Evolutionary conservation across 2,113 vertebrate genomes (phyloP), one percentile per base, ranked within the genome.

Genomic region (Macquaria ambigua): DNA sequence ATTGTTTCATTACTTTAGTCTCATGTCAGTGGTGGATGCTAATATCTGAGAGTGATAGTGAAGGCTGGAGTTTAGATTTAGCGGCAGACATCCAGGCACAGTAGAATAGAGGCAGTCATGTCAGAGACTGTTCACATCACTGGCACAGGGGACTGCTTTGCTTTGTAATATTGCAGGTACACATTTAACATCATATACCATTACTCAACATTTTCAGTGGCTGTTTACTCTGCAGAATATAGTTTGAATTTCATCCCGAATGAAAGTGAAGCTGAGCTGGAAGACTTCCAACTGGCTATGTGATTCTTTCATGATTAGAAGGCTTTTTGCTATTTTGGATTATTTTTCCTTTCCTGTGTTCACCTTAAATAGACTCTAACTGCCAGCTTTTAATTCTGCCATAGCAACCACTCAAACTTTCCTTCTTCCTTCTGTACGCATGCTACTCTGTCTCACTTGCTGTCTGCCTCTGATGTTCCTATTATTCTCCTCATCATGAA

Each of bases 1-100:
- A 91, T 92, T 89, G 89, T 93, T 92, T 91, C 83, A 88, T 90
- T 87, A 89, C 84, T 81, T 71, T 63, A 71, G 62, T 84, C 64
- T 72, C 46, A 63, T 85, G 84, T 85, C 76, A 77, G 85, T 55
- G 63, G 78, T 75, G 86, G 80, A 88, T 90, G 89, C 79, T 90
- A 85, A 91, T 93, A 73, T 88, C 48, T 74, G 84, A 85, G 86
- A 84, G 67, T 85, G 85, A 94, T 79, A 84, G 87, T 67, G 89
- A 86, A 77, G 69, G 67, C 77, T 86, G 31, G 69, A 76, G 84
- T 80, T 79, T 55, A 73, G 77, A 87, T 90, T 86, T 79, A 84
- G 81, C 37, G 52, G 77, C 79, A 87, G 85, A 76, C 78, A 88
- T 68, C 34, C 71, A 76, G 79, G 69, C 61, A 62, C 55, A 81